Conservation (phyloP, 2,113 vertebrate species). For the Nipponia nippon region DNA sequence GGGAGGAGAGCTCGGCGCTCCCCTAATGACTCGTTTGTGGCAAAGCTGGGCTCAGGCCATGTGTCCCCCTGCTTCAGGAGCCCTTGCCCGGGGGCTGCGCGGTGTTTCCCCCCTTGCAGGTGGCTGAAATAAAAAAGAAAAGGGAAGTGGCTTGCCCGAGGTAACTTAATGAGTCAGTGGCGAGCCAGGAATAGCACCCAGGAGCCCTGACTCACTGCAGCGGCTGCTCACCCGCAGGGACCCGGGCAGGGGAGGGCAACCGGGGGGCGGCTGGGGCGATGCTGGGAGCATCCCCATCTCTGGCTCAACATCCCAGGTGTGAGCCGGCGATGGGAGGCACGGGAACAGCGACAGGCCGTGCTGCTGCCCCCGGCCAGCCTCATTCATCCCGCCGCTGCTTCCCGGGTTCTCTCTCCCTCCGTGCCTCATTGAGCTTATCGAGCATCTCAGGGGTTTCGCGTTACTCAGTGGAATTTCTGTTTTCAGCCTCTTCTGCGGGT, state of each 20-base stretch:
- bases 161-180: background rate
- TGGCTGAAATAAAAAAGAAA: background rate
- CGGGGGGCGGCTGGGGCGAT: background rate
- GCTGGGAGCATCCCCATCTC: background rate
- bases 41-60: accelerated
- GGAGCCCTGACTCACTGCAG: background rate
- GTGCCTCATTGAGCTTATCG: background rate
- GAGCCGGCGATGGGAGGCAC: background rate
- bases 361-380: background rate
- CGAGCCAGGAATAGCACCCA: background rate
- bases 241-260: background rate
- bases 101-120: background rate
- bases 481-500: background rate
- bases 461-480: background rate
- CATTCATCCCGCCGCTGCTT: background rate
- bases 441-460: accelerated
- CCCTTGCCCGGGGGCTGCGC: accelerated
- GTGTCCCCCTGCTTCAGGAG: background rate
- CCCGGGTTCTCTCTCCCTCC: background rate
- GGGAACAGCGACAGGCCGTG: background rate
- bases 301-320: background rate
- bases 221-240: background rate
- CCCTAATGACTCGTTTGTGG: background rate
- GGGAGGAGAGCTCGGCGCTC: background rate
- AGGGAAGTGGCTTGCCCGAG: background rate